These are phyloP conservation scores for Halichoerus grypus DNA, from an alignment of 2,113 vertebrate genomes.

Conservation along the genomic window DNA sequence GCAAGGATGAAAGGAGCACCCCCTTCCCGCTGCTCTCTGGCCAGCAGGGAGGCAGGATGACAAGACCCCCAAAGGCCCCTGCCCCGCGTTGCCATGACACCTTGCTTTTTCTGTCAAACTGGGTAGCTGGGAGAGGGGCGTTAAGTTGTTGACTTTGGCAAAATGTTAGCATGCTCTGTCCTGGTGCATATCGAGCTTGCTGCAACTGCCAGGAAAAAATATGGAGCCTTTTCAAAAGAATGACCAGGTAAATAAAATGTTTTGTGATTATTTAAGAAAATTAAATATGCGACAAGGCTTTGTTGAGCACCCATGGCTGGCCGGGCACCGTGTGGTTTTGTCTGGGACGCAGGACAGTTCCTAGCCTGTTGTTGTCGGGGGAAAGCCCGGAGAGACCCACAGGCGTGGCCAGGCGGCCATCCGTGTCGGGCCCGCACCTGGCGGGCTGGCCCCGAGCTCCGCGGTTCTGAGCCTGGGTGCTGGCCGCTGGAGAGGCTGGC, in stretches of 20 bases:
- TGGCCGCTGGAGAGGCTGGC: accelerated
- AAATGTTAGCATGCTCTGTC: accelerated
- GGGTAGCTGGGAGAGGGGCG: accelerated
- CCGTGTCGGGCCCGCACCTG: accelerated
- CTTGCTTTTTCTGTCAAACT: not conserved
- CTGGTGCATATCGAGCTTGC: accelerated
- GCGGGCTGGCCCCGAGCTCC: accelerated
- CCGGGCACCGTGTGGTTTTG: not conserved
- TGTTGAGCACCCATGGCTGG: accelerated
- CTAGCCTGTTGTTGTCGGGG: accelerated
- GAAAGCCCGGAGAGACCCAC: accelerated
- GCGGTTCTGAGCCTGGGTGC: not conserved
- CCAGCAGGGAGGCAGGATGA: not conserved
- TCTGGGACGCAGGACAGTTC: accelerated
- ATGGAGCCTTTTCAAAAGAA: not conserved
- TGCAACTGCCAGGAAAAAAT: not conserved
- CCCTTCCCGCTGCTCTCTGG: not conserved
- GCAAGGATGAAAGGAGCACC: not conserved
- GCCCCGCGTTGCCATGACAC: not conserved
- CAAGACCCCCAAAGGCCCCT: accelerated
- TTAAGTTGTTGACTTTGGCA: not conserved
- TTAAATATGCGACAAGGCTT: accelerated
- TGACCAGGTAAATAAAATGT: not conserved
- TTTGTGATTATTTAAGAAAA: too few species aligned
- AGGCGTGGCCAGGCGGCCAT: not conserved